Evolutionary conservation across 2,888 invertebrate species (phyloP), one percentile per base, ranked within the genome.

Genomic region (Mechanitis mazaeus): DNA sequence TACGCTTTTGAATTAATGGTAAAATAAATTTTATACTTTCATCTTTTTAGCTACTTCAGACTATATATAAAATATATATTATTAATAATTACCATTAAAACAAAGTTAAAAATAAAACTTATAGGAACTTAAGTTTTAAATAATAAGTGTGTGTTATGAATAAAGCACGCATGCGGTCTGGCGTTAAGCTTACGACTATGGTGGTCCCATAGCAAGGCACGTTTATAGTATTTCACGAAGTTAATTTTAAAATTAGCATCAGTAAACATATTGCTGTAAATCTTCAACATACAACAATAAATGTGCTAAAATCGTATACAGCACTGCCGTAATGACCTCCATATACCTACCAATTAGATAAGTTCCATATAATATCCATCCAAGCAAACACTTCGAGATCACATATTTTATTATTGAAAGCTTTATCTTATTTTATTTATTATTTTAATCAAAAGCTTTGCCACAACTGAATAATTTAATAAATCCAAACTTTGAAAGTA

Each of bases 161-260:
- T 73, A 71, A 71, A 68, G 68, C 70, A 74, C 73, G 72, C 74
- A 71, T 71, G 68, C 69, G 68, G 66, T 65, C 62, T 64, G 66
- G 70, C 64, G 67, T 65, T 62, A 60, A 61, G 60, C 59, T 53
- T 64, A 64, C 76, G 65, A 76, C 71, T 73, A 76, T 68, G 89
- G 89, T 89, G 89, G 89, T 89, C 89, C 76, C 70, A 71, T 69
- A 68, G 69, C 71, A 69, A 77, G 71, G 85, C 88, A 88, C 87
- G 89, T 88, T 87, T 87, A 84, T 84, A 81, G 81, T 82, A 85
- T 80, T 84, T 82, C 83, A 82, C 80, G 83, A 85, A 77, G 86
- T 85, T 84, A 83, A 87, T 87, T 88, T 87, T 84, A 87, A 89
- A 88, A 89, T 89, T 86, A 85, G 84, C 86, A 81, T 84, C 76